Conservation (phyloP, 2,888 invertebrate genomes). For the Drosophila anomalata region DNA sequence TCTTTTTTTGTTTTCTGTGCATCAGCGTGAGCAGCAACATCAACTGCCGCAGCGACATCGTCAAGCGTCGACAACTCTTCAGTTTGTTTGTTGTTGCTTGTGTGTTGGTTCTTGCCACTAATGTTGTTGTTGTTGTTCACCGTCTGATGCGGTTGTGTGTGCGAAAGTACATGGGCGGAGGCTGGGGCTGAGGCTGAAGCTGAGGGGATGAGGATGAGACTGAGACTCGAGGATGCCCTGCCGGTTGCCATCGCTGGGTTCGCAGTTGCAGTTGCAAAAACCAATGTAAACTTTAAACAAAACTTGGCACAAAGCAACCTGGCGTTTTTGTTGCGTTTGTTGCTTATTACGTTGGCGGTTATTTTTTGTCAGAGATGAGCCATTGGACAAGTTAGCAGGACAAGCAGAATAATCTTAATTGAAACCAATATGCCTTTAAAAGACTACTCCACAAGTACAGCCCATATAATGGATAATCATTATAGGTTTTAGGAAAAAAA, state of each 20-base stretch:
- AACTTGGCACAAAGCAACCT: conserved; percentile 67
- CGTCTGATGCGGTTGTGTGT: conserved; percentile 32
- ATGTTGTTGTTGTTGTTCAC: conserved; percentile 25
- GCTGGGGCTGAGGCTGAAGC: neutral
- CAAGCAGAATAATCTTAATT: no score
- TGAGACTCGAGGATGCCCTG: conserved; percentile 32
- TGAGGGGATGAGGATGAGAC: conserved; percentile 3
- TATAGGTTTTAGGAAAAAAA: no score
- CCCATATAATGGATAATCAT: no score
- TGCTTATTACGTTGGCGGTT: conserved; percentile 20
- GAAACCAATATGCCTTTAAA: no score
- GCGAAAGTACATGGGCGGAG: conserved; percentile 10
- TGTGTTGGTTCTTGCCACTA: conserved; percentile 34
- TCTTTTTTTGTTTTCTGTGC: conserved; percentile 3
- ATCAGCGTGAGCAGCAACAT: conserved; percentile 15
- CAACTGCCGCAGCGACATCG: conserved; percentile 48
- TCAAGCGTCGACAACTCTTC: conserved; percentile 74
- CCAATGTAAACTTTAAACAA: conserved; percentile 74
- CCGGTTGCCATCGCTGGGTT: conserved; percentile 35
- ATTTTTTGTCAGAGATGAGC: conserved; percentile 31
- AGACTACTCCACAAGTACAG: no score
- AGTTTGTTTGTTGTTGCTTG: conserved; percentile 42
- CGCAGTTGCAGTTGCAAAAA: conserved; percentile 37
- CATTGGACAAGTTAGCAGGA: neutral
- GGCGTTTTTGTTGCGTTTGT: conserved; percentile 18